Percentiles rank a stretch among this genome's conserved stretches.
Conservation (phyloP, 1,140 invertebrate genomes). For the Halyomorpha halys region DNA sequence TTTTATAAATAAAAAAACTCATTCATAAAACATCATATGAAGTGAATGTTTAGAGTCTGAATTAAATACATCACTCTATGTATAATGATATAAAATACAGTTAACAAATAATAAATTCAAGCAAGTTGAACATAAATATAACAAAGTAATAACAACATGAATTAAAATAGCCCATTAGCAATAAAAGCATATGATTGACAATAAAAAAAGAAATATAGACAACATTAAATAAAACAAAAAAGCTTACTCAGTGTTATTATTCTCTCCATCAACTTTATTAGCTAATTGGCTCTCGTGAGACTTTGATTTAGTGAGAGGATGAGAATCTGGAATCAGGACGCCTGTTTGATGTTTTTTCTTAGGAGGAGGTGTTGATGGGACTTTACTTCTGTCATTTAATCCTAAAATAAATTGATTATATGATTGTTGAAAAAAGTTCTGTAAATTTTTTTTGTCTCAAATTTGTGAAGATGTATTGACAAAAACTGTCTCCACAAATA, state of each 20-base stretch:
- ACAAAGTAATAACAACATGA: not conserved
- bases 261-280: constrained; percentile 31
- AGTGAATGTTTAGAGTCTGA: too few relatives aligned
- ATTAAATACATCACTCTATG: too few relatives aligned
- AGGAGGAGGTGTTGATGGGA: constrained; percentile 69
- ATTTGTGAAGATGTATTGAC: too few relatives aligned
- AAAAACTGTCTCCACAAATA: too few relatives aligned
- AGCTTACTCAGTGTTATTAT: constrained; percentile 25
- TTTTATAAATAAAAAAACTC: too few relatives aligned
- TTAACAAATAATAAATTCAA: not conserved
- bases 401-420: too few relatives aligned
- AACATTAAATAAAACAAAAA: not conserved
- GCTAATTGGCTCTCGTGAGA: constrained; percentile 83
- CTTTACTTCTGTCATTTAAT: constrained; percentile 37
- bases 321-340: constrained; percentile 43
- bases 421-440: too few relatives aligned
- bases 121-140: too few relatives aligned
- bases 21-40: too few relatives aligned
- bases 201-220: not conserved
- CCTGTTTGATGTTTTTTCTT: constrained; percentile 55
- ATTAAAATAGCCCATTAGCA: not conserved
- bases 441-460: too few relatives aligned
- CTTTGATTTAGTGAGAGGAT: constrained; percentile 75
- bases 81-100: not conserved
- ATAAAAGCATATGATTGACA: not conserved